Percentiles rank a stretch among this genome's conserved stretches.
phyloP scores from a whole-genome alignment of 2,888 invertebrate species.

The Adineta ricciae region DNA sequence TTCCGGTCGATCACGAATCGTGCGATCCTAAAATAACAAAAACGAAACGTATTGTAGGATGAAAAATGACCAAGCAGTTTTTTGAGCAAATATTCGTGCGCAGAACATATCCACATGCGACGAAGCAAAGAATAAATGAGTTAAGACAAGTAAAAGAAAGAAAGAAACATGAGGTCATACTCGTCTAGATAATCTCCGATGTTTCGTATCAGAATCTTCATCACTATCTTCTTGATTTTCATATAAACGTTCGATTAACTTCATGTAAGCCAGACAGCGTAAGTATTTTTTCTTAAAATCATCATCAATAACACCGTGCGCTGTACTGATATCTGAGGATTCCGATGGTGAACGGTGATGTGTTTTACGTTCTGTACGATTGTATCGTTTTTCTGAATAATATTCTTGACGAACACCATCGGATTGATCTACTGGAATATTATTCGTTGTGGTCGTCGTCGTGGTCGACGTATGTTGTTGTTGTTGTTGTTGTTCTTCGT shows the following conservation, averaged over 20 bases:
- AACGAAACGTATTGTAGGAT: neutral
- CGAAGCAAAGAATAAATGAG: neutral
- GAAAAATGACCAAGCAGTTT: neutral
- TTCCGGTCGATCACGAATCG: conserved; percentile 16
- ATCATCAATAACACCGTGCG: neutral
- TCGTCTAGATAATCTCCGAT: neutral
- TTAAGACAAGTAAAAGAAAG: too few species aligned
- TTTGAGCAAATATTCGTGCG: neutral
- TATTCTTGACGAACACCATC: neutral
- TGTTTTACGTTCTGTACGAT: conserved; percentile 5
- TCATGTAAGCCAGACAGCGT: conserved; percentile 22
- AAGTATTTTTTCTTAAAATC: conserved; percentile 20
- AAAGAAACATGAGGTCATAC: neutral
- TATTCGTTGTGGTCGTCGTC: neutral
- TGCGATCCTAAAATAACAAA: neutral
- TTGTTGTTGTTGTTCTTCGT: neutral
- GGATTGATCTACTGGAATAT: neutral
- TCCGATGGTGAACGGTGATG: conserved; percentile 14
- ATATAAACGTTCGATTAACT: conserved; percentile 4
- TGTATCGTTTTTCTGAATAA: neutral
- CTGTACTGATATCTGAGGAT: neutral
- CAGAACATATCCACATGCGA: neutral
- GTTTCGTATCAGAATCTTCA: neutral
- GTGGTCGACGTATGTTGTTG: neutral
- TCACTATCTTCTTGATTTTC: neutral